Evolutionary conservation across 2,797 vertebrate genomes (phyloP), one percentile per base, ranked within the genome.

Genomic region (Pampus argenteus): DNA sequence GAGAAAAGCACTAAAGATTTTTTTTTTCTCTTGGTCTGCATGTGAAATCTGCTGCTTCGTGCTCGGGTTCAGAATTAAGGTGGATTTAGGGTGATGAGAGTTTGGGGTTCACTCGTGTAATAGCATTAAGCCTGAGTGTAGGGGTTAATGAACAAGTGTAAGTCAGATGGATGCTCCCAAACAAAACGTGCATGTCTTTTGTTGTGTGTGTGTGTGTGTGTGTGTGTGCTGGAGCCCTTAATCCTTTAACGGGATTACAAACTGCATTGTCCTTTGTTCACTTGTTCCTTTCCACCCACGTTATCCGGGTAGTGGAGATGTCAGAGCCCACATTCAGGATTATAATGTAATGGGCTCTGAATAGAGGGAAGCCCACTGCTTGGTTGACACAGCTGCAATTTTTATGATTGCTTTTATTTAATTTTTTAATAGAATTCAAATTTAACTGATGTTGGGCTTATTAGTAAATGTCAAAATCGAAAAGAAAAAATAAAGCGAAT

Each of bases 191-290:
- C 8, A 28, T 59, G 26, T 29, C 54, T 55, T 63, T 51, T 81
- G 36, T 70, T 62, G 66, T 59, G n/a, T n/a, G 55, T 28, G 59
- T 66, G 62, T 45, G 58, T 28, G n/a, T 51, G 17, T 49, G 73
- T 59, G 78, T 31, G 76, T 65, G 79, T 57, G 72, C 66, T 17
- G 9, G 49, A 78, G 70, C 51, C 81, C 68, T 75, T 93, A 93
- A 93, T 94, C 93, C 90, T 88, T 88, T 93, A 91, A 93, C 83
- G 50, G 88, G 91, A 92, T 94, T 94, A 92, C 90, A 88, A 89
- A 76, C 42, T 22, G 79, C 81, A 87, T 89, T 90, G 90, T 93
- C 89, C 81, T 90, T 88, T 89, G 83, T 90, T 88, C 83, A 79
- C 88, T 88, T 82, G 86, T 85, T 85, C 76, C 79, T 85, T 79